These are phyloP conservation scores for Microtus oregoni DNA, from an alignment of 2,113 vertebrate species.

Conservation along the genomic window DNA sequence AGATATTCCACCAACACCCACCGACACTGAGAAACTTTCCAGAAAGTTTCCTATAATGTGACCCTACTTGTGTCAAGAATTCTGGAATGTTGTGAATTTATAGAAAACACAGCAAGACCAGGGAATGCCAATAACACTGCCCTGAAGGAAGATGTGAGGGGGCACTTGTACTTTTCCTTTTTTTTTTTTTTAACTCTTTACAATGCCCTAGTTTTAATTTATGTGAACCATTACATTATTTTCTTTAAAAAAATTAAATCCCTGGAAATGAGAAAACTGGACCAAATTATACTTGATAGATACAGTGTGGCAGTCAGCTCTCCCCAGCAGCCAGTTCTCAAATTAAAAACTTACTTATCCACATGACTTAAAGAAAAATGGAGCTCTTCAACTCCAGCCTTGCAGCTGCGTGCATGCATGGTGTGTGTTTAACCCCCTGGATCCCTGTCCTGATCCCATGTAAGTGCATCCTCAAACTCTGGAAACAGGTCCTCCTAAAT, in stretches of 20 bases:
- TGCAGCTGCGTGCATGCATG: not conserved
- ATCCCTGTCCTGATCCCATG: not conserved
- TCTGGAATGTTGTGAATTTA: not conserved
- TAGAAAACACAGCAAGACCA: not conserved
- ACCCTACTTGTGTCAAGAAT: not conserved
- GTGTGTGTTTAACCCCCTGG: not conserved
- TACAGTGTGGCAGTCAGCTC: not conserved
- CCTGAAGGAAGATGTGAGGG: not conserved
- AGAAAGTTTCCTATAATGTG: not conserved
- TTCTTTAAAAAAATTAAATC: not conserved
- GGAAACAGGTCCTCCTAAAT: not conserved
- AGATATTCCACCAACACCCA: not conserved
- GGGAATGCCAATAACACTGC: not conserved
- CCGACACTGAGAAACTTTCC: not conserved
- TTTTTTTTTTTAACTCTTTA: not conserved
- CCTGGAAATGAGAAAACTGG: not conserved
- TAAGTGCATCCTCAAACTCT: not conserved
- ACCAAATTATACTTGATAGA: not conserved
- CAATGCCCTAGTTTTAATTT: not conserved
- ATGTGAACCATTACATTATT: not conserved
- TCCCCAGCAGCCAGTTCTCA: not conserved
- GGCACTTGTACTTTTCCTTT: not conserved
- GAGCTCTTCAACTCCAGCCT: not conserved
- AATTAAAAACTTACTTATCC: not conserved
- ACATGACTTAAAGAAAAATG: not conserved